phyloP scores from a whole-genome alignment of 2,113 vertebrate species.

The Capreolus pygargus region DNA sequence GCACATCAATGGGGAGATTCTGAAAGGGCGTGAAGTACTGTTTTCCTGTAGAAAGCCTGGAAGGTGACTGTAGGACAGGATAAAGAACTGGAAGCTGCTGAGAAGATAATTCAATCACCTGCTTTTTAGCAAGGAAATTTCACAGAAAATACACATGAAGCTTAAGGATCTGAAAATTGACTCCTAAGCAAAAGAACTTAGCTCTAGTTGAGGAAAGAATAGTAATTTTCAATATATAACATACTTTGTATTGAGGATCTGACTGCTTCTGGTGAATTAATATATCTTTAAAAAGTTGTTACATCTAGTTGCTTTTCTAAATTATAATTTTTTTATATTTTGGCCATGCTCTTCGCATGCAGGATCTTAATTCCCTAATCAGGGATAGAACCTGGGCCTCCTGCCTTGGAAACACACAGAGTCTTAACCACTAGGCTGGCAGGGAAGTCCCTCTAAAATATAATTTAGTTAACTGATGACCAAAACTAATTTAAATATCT shows the following conservation, averaged over 20 bases:
- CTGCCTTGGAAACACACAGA: neutral
- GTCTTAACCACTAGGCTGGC: neutral
- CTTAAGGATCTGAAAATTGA: neutral
- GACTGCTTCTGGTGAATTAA: neutral
- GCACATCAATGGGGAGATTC: neutral
- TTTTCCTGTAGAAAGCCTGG: neutral
- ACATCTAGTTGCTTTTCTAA: neutral
- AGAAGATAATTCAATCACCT: neutral
- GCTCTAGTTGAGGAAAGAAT: neutral
- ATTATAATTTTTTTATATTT: neutral
- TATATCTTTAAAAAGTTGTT: neutral
- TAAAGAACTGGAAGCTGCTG: neutral
- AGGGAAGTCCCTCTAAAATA: neutral
- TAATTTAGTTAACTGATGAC: neutral
- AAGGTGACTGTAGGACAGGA: neutral
- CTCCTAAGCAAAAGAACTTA: neutral
- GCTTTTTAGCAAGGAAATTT: neutral
- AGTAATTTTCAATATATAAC: neutral
- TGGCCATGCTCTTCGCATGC: neutral
- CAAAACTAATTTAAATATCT: constrained; percentile 38
- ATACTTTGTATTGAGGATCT: neutral
- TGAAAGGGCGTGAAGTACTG: neutral
- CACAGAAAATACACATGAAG: neutral
- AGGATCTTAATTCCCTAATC: neutral
- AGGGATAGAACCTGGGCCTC: neutral